These are phyloP conservation scores for Helostoma temminkii DNA, from an alignment of 2,797 vertebrate species.

Conservation along the genomic window DNA sequence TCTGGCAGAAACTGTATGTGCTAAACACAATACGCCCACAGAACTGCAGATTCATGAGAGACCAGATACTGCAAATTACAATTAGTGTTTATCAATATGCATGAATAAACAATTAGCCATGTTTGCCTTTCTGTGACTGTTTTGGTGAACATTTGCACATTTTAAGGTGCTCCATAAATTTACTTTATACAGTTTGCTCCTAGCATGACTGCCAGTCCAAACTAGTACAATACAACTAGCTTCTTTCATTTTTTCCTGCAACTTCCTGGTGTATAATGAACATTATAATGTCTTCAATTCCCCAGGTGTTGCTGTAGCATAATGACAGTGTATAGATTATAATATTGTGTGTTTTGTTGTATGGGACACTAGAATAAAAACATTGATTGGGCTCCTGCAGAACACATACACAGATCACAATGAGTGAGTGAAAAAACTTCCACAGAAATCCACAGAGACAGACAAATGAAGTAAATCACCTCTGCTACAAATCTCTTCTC, in stretches of 20 bases:
- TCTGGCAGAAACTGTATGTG: too few relatives aligned
- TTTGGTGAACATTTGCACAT: too few relatives aligned
- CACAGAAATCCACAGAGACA: conserved; percentile 29
- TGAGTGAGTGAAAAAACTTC: conserved; percentile 19
- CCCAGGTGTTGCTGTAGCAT: not conserved
- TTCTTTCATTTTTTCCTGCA: not conserved
- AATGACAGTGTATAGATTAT: not conserved
- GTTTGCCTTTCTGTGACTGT: not conserved
- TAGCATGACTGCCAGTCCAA: not conserved
- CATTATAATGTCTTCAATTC: not conserved
- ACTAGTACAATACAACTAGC: not conserved
- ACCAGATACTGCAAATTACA: too few relatives aligned
- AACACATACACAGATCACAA: not conserved
- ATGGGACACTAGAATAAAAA: conserved; percentile 23
- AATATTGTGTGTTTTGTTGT: conserved; percentile 8
- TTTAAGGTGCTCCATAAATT: not conserved
- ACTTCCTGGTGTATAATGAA: too few relatives aligned
- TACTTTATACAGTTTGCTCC: not conserved
- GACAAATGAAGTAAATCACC: conserved; percentile 60
- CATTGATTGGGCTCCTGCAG: conserved; percentile 26
- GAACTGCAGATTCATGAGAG: too few relatives aligned
- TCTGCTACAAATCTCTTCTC: conserved; percentile 47
- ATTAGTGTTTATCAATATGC: not conserved
- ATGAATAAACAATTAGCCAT: not conserved
- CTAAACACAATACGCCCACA: too few relatives aligned